Base-by-base conservation (phyloP, 2,888 invertebrate species). In the Archips xylosteana region DNA sequence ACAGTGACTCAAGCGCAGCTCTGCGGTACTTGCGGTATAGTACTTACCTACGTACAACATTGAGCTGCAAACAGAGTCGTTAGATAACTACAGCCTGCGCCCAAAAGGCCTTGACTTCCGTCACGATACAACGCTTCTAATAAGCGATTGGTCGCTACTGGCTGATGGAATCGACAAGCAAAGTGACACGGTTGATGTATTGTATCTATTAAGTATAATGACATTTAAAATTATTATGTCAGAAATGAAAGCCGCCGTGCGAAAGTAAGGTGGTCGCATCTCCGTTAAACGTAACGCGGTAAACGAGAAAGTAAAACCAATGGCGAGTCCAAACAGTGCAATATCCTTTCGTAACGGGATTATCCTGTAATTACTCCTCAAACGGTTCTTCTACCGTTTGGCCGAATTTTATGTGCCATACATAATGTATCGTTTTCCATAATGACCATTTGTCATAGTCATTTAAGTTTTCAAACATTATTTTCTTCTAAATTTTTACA, bases 51-150 rank as follows among this genome's bases (percentile, higher is more conserved):
- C 61, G 39, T 47, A 69, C 49, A 64, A 54, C 32, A 70, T 45
- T 34, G 60, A 64, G 65, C 45, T 73, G 73, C 75, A 77, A 70
- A 74, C 69, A 74, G 57, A 39, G 71, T 63, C 47, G 42, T 67
- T 71, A 70, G 73, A 75, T 74, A 77, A 75, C 45, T 68, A 72
- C 69, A 75, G 78, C 71, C 76, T 69, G 74, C 75, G 69, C 73
- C 74, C 78, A 78, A 81, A 80, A 83, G 82, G 78, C 87, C 87
- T 89, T 90, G 88, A 82, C 78, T 77, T 79, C 78, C 82, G 81
- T 83, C 82, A 81, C 82, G 81, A 83, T 77, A 75, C 76, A 78
- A 79, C 76, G 63, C 23, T 36, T 70, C 69, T 65, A 78, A 76
- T 75, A 72, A 75, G 63, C 70, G 73, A 63, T 63, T 45, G 66